These are phyloP conservation scores for Brenthis ino DNA, from an alignment of 2,888 invertebrate genomes.

Conservation along the genomic window DNA sequence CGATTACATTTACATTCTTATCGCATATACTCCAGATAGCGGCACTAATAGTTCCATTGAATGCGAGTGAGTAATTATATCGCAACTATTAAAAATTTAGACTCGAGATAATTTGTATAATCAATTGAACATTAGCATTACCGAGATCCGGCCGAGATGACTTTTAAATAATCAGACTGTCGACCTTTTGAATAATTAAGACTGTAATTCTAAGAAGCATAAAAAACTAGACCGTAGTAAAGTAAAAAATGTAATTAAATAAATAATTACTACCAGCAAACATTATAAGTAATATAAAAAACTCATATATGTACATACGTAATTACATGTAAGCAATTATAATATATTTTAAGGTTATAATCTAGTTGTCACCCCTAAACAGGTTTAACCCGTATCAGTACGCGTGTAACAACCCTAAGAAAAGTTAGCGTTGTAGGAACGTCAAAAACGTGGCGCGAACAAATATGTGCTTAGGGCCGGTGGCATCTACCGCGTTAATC, in stretches of 20 bases:
- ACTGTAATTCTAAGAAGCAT: constrained; percentile 22
- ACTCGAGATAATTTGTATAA: constrained; percentile 29
- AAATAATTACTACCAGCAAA: constrained; percentile 13
- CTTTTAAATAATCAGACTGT: constrained; percentile 31
- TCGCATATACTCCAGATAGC: constrained; percentile 19
- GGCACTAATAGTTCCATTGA: constrained; percentile 31
- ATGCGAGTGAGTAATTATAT: constrained; percentile 31
- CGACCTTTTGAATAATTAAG: constrained; percentile 34
- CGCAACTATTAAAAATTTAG: constrained; percentile 30
- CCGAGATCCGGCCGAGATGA: constrained; percentile 33
- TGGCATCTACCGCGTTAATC: constrained; percentile 42
- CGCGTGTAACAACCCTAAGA: constrained; percentile 67
- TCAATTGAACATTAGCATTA: constrained; percentile 34
- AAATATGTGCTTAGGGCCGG: constrained; percentile 74
- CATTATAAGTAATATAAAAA: background rate
- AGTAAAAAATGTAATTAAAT: constrained; percentile 22
- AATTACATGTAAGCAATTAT: background rate
- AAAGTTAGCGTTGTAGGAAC: constrained; percentile 72
- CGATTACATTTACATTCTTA: constrained; percentile 32
- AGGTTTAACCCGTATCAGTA: constrained; percentile 29
- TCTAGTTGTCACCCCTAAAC: constrained; percentile 32
- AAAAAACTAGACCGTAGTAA: constrained; percentile 18
- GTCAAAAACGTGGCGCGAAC: constrained; percentile 78
- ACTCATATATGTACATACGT: background rate
- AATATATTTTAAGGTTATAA: background rate